Evolutionary conservation across 2,888 invertebrate species (phyloP), one percentile per base, ranked within the genome.

Genomic region (Heliconius hortense): DNA sequence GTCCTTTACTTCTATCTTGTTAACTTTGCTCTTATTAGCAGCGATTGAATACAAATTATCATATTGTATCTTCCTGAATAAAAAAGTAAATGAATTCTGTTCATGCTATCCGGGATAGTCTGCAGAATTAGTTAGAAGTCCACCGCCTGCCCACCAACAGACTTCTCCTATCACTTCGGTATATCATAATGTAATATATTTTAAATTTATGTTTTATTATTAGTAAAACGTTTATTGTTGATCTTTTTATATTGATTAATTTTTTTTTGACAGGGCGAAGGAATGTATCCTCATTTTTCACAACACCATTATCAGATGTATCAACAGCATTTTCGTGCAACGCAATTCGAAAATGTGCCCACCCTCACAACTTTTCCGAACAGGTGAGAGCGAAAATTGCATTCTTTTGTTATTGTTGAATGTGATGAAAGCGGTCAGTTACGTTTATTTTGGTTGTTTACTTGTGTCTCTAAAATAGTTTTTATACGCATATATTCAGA

Each of bases 101-200:
- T 87, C 86, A 90, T 88, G 92, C 92, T 86, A 84, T 85, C 88
- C 82, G 90, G 94, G 93, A 89, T 95, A 96, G 96, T 95, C 94
- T 79, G 94, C 94, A 80, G 95, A 95, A 84, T 91, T 95, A 88
- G 92, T 89, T 84, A 96, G 96, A 94, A 97, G 97, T 90, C 97
- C 97, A 85, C 97, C 97, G 86, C 97, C 97, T 87, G 97, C 97
- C 83, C 97, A 97, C 91, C 97, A 97, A 95, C 97, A 96, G 90
- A 95, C 95, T 87, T 96, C 96, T 86, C 96, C 96, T 83, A 95
- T 96, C 87, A 95, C 95, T 87, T 95, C 96, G 96, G 96, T 96
- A 95, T 94, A 89, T 82, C 84, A 85, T 78, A 89, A 88, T 86
- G 84, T 88, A 88, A 89, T 87, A 81, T 83, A 78, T 79, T 79